Base-by-base conservation (phyloP, 2,797 vertebrate genomes). In the Dendrocincla fuliginosa region DNA sequence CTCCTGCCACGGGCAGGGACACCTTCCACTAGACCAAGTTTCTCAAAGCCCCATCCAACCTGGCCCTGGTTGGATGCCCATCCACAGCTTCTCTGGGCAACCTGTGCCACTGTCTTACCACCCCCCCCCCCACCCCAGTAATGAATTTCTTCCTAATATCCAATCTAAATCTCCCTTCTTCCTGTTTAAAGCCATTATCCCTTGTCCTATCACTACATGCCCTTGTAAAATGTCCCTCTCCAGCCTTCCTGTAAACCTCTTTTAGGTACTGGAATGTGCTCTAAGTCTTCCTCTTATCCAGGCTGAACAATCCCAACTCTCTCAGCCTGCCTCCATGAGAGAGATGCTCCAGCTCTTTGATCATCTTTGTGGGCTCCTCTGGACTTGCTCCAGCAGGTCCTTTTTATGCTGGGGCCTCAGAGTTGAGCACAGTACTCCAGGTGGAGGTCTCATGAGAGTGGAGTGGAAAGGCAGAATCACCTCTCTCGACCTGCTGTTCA, bases 401-500 rank as follows among this genome's bases (percentile, higher is more conserved):
- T 68, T 75, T 16, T 18, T 78, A 3, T 52, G 9, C 3, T 67
- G 67, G 3, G 33, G 5, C 37, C 25, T 64, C 46, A 46, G 57
- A 46, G 52, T 44, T 53, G 25, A 84, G 30, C 39, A 52, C 25
- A 59, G 13, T 10, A 13, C 10, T 57, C 12, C n/a, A 23, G 30
- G 17, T 53, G 25, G 6, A 7, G 17, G 5, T 65, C 16, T 90
- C 9, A 3, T 28, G 25, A 53, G 10, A 73, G 33, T 2, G 1
- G 25, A 56, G 14, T 18, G 42, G 37, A 77, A 33, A 7, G 33
- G 9, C 30, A 71, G 39, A 73, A 42, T 53, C 44, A 16, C 39
- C 17, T 52, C 10, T 57, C 39, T 35, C 0, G 0, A 32, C 39
- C 18, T 57, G 14, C 22, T 84, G 2, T 3, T 24, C 28, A 5